Conservation (phyloP, 2,888 invertebrate species). For the Neoaliturus tenellus region DNA sequence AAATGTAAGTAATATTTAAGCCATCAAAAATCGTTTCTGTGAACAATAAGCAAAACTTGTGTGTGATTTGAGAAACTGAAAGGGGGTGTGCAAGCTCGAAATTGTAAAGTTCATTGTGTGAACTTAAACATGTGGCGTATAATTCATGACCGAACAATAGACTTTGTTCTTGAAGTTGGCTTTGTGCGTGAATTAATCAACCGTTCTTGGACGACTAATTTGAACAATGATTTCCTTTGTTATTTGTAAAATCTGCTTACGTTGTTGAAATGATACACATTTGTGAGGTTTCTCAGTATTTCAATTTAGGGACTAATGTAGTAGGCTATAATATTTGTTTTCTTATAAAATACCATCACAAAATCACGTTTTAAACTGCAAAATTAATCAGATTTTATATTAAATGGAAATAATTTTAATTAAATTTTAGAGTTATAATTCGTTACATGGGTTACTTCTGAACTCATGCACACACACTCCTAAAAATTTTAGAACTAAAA, state of each 20-base stretch:
- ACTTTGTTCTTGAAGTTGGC: constrained; percentile 23
- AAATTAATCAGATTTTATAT: too few species aligned
- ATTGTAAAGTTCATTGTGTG: constrained; percentile 14
- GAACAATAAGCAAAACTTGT: neutral
- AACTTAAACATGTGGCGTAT: constrained; percentile 27
- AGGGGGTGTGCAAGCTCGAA: neutral
- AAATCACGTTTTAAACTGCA: too few species aligned
- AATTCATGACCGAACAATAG: constrained; percentile 20
- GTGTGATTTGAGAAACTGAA: neutral
- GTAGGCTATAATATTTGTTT: too few species aligned
- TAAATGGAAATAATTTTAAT: too few species aligned
- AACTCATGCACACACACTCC: too few species aligned
- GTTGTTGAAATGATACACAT: neutral
- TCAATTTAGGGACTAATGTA: too few species aligned
- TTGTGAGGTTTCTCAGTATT: neutral
- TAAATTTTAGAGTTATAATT: too few species aligned
- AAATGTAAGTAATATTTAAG: too few species aligned
- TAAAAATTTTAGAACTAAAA: too few species aligned
- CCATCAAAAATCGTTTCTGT: neutral
- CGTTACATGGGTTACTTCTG: too few species aligned
- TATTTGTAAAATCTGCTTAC: neutral
- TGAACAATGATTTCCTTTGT: neutral
- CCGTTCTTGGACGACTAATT: neutral
- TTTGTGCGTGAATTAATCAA: constrained; percentile 22
- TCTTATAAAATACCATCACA: too few species aligned